Conservation (phyloP, 2,797 vertebrate species). For the Danio tinwini region DNA sequence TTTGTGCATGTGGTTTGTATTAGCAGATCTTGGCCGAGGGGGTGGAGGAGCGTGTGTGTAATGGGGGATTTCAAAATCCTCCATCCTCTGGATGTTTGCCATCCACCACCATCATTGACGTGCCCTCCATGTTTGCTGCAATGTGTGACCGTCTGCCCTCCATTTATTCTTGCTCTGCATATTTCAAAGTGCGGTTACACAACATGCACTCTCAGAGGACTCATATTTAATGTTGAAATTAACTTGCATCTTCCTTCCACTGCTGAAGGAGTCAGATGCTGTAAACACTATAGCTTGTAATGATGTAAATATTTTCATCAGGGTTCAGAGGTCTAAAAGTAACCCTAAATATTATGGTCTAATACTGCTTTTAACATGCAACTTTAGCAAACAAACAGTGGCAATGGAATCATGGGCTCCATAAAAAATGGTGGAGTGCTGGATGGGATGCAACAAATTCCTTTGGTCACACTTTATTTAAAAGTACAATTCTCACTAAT, state of each 20-base stretch:
- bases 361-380: background rate
- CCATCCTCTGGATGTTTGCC: constrained; percentile 60
- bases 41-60: constrained; percentile 58
- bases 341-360: constrained; percentile 25
- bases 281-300: constrained; percentile 35
- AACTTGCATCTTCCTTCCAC: constrained; percentile 30
- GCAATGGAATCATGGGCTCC: background rate
- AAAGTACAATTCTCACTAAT: too few species aligned
- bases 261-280: constrained; percentile 7
- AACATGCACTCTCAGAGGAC: constrained; percentile 12
- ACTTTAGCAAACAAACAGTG: constrained; percentile 6
- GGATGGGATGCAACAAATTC: background rate
- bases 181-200: constrained; percentile 31
- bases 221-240: constrained; percentile 41
- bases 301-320: constrained; percentile 44
- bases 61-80: constrained; percentile 62
- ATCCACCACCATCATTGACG: constrained; percentile 60
- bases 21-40: constrained; percentile 53
- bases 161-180: constrained; percentile 29
- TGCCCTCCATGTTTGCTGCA: constrained; percentile 51
- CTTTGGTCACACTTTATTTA: background rate
- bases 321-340: constrained; percentile 21
- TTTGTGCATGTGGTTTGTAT: constrained; percentile 69
- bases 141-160: constrained; percentile 43
- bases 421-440: background rate